Percentiles rank a stretch among this genome's conserved stretches.
These are phyloP conservation scores for Salminus brasiliensis DNA, from an alignment of 2,113 vertebrate genomes.

Conservation along the genomic window DNA sequence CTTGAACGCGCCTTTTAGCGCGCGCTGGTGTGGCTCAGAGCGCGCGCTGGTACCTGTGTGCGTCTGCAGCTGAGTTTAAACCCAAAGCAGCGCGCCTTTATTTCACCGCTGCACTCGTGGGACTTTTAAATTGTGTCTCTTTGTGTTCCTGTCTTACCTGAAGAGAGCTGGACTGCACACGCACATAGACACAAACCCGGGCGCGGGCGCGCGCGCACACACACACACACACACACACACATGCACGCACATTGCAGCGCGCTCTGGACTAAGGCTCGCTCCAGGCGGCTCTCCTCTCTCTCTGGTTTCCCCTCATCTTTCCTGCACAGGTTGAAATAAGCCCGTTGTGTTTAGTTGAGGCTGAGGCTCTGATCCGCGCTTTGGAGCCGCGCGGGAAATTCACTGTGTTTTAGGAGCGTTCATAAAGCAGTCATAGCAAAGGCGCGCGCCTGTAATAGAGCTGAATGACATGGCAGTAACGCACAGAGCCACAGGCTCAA, in stretches of 20 bases:
- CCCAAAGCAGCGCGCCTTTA: background rate
- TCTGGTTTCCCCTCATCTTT: conserved; percentile 38
- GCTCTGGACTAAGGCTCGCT: conserved; percentile 52
- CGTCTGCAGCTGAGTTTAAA: background rate
- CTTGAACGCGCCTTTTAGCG: background rate
- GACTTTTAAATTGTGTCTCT: background rate
- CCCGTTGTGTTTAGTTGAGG: conserved; percentile 21
- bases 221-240: conserved; percentile 37
- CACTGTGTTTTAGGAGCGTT: background rate
- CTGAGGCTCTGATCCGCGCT: conserved; percentile 8
- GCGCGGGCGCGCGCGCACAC: no score
- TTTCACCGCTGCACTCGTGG: background rate
- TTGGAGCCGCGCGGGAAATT: background rate
- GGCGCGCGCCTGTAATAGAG: background rate
- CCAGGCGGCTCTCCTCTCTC: conserved; percentile 53
- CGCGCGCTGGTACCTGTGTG: no score
- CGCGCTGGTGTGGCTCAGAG: background rate
- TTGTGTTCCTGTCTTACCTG: conserved; percentile 33
- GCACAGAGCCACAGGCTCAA: conserved; percentile 26
- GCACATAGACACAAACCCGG: conserved; percentile 25
- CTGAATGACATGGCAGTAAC: conserved; percentile 14
- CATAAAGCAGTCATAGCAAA: conserved; percentile 1
- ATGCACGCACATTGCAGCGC: conserved; percentile 44
- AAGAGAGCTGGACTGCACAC: conserved; percentile 35
- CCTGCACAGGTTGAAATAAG: conserved; percentile 24